Conservation (phyloP, 2,888 invertebrate species). For the Acholoe squamosa region DNA sequence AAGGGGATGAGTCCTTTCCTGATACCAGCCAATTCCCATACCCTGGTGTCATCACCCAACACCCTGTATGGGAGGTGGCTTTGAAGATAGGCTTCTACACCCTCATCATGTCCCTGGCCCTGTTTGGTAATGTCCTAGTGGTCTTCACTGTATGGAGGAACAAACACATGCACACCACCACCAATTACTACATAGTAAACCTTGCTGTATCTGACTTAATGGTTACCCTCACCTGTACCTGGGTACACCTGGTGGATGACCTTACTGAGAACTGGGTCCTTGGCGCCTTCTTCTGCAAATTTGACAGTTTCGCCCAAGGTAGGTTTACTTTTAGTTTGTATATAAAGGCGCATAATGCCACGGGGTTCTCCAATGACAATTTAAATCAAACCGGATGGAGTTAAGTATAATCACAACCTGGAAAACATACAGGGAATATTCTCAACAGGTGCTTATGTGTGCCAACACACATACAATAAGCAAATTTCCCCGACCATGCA, state of each 20-base stretch:
- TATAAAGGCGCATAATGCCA: too few relatives aligned
- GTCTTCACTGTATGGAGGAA: conserved; percentile 63
- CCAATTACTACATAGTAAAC: conserved; percentile 65
- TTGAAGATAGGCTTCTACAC: conserved; percentile 59
- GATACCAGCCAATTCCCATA: conserved; percentile 60
- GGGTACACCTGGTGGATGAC: conserved; percentile 90
- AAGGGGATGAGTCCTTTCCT: background rate
- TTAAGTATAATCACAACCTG: too few relatives aligned
- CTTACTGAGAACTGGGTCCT: conserved; percentile 91
- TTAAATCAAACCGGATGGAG: too few relatives aligned
- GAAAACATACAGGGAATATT: too few relatives aligned
- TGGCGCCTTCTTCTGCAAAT: conserved; percentile 89
- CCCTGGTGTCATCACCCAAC: conserved; percentile 37
- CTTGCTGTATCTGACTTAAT: conserved; percentile 64
- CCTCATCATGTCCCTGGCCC: conserved; percentile 34
- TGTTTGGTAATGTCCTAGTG: conserved; percentile 60
- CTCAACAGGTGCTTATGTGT: too few relatives aligned
- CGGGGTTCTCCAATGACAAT: too few relatives aligned
- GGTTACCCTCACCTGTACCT: conserved; percentile 85
- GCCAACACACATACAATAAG: too few relatives aligned
- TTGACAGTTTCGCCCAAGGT: conserved; percentile 91
- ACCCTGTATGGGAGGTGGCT: conserved; percentile 54
- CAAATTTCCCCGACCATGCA: too few relatives aligned
- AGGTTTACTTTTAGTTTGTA: conserved; percentile 73
- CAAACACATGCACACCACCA: conserved; percentile 63